Percentiles rank a stretch among this genome's conserved stretches.
These are phyloP conservation scores for Patiria pectinifera DNA, from an alignment of 53 echinoderm and acorn worm genomes.

Conservation along the genomic window DNA sequence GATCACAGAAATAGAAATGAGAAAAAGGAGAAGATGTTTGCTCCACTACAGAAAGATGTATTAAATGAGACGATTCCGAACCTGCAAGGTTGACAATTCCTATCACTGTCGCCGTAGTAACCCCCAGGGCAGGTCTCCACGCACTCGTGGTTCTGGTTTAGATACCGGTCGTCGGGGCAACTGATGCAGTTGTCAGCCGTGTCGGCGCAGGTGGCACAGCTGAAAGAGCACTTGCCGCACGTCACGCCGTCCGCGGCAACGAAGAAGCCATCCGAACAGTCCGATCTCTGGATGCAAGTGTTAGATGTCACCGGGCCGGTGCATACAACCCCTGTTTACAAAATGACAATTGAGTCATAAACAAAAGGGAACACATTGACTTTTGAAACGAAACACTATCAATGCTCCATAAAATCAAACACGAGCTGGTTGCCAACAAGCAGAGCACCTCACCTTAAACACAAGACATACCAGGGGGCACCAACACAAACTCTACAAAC, in stretches of 20 bases:
- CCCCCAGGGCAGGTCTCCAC: conserved; percentile 72
- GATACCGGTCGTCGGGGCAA: conserved; percentile 68
- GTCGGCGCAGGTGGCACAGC: conserved; percentile 70
- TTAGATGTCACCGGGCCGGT: conserved; percentile 82
- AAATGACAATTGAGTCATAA: not conserved
- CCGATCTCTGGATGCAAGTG: conserved; percentile 67
- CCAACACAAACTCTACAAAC: too few species aligned
- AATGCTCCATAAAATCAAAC: too few species aligned
- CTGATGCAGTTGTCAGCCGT: conserved; percentile 64
- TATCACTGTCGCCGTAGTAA: conserved; percentile 69
- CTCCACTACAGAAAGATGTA: too few species aligned
- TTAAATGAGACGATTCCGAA: conserved; percentile 12
- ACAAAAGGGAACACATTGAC: not conserved
- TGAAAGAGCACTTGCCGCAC: conserved; percentile 82
- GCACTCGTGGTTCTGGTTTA: conserved; percentile 51
- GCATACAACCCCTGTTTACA: conserved; percentile 80
- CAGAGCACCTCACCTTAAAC: too few species aligned
- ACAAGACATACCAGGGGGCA: too few species aligned
- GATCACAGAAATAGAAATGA: too few species aligned
- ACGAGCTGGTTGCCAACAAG: too few species aligned
- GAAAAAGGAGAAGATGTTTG: too few species aligned
- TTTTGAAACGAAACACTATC: too few species aligned
- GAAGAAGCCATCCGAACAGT: conserved; percentile 76
- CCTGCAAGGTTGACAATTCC: conserved; percentile 81
- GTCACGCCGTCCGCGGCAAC: conserved; percentile 41